Conservation (phyloP, 2,797 vertebrate genomes). For the Melanogrammus aeglefinus region DNA sequence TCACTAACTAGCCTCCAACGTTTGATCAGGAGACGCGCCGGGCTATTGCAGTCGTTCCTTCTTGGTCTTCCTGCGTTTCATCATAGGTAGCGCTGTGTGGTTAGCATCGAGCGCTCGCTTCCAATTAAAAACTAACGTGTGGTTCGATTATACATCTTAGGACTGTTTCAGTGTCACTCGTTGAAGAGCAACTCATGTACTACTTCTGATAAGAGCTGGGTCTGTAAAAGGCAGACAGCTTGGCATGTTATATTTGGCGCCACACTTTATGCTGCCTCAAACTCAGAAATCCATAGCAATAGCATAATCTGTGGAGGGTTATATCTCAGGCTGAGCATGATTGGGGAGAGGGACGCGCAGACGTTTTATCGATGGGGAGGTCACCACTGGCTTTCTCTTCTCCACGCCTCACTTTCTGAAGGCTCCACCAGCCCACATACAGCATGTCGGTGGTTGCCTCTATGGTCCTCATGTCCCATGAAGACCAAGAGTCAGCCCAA, state of each 20-base stretch:
- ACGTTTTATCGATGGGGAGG: neutral
- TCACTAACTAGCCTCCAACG: neutral
- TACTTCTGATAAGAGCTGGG: no score
- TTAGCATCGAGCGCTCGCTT: no score
- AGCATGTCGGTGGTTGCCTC: neutral
- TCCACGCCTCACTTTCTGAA: neutral
- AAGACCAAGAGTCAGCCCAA: no score
- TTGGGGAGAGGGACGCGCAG: neutral
- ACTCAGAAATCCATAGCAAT: neutral
- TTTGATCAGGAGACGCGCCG: neutral
- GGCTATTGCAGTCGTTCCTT: neutral
- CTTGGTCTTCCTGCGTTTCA: neutral
- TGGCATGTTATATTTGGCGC: neutral
- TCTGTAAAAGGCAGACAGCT: no score
- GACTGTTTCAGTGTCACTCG: no score
- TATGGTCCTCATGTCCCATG: neutral
- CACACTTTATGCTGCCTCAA: neutral
- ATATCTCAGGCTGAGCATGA: neutral
- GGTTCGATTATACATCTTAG: no score
- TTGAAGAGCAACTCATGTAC: no score
- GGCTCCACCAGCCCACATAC: neutral
- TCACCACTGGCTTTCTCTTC: neutral
- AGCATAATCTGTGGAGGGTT: neutral
- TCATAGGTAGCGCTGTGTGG: neutral
- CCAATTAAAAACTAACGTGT: no score